phyloP scores from a whole-genome alignment of 2,888 invertebrate species.

The Mimas tiliae region DNA sequence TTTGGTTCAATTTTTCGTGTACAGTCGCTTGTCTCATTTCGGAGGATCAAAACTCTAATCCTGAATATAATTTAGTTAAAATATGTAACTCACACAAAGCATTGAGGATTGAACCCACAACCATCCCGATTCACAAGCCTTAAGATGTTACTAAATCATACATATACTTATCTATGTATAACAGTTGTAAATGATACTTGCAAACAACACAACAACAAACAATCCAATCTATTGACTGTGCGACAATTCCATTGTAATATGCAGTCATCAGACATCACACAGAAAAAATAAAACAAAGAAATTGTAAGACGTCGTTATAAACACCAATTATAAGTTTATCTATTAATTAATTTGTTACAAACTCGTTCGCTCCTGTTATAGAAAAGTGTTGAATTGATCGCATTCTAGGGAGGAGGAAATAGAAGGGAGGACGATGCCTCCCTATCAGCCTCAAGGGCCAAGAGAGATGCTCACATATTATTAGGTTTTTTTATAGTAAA shows the following conservation, averaged over 20 bases:
- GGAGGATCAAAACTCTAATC: too few species aligned
- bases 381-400: background rate
- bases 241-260: background rate
- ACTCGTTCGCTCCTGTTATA: background rate
- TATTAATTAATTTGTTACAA: constrained; percentile 4
- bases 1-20: too few species aligned
- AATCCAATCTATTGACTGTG: background rate
- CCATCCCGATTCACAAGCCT: too few species aligned
- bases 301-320: constrained; percentile 10
- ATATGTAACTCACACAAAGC: too few species aligned
- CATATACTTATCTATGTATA: background rate
- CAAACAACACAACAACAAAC: background rate
- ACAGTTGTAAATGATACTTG: background rate
- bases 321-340: constrained; percentile 25
- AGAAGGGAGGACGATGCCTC: background rate
- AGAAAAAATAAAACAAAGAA: constrained; percentile 12
- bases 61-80: too few species aligned
- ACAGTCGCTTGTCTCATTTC: too few species aligned
- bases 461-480: too few species aligned
- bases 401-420: background rate
- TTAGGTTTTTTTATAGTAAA: too few species aligned
- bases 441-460: background rate
- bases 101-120: too few species aligned
- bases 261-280: constrained; percentile 4
- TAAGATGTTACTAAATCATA: too few species aligned